Evolutionary conservation across 1,140 invertebrate genomes (phyloP).

Genomic region (Orchesella cincta): DNA sequence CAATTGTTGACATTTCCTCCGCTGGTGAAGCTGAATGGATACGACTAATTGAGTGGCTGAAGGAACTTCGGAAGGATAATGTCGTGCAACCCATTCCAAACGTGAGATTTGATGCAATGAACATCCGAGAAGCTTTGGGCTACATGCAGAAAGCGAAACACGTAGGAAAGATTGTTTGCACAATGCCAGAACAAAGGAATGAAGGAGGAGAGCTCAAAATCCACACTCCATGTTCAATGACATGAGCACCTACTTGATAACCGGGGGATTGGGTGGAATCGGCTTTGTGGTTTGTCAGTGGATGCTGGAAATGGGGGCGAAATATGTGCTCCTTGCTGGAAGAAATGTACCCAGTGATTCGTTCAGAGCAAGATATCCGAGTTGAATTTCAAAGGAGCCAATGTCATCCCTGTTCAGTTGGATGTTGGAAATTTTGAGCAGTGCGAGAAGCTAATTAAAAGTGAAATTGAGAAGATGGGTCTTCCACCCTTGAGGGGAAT

Average conservation of each 20-base stretch:
- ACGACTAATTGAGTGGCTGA: too few relatives aligned
- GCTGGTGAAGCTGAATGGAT: too few relatives aligned
- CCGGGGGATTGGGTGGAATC: constrained; percentile 30
- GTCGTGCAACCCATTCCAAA: neutral
- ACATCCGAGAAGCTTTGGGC: constrained; percentile 1
- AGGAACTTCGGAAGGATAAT: neutral
- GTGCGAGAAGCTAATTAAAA: too few relatives aligned
- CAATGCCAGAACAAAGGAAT: neutral
- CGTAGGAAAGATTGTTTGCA: constrained; percentile 25
- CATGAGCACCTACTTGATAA: constrained; percentile 19
- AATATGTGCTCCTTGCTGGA: neutral
- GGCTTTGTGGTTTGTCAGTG: constrained; percentile 5
- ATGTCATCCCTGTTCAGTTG: too few relatives aligned
- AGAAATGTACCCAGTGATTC: neutral
- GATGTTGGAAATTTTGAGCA: too few relatives aligned
- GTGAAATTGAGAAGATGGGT: neutral
- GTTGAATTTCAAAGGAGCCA: too few relatives aligned
- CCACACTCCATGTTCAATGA: constrained; percentile 8
- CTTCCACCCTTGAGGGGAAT: neutral
- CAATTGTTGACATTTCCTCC: too few relatives aligned
- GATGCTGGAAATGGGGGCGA: constrained; percentile 22
- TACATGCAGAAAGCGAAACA: constrained; percentile 10
- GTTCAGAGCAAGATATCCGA: neutral
- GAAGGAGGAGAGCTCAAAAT: neutral
- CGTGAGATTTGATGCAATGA: constrained; percentile 10